phyloP scores from a whole-genome alignment of 2,797 vertebrate species.

The Avahi laniger region DNA sequence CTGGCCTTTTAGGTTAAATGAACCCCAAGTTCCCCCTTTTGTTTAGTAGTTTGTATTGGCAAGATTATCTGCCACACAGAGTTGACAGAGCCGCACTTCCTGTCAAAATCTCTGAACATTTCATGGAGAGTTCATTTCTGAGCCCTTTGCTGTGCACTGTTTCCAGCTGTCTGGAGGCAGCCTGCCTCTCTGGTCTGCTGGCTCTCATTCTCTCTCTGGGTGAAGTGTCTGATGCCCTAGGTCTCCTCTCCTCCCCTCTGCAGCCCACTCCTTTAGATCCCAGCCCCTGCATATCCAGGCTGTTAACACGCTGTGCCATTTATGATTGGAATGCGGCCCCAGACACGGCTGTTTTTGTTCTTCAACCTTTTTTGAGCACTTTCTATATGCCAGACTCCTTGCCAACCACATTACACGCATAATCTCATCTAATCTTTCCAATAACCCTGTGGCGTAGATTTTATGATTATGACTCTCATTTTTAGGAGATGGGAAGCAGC shows the following conservation, averaged over 20 bases:
- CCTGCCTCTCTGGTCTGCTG: neutral
- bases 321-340: neutral
- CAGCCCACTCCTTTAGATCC: neutral
- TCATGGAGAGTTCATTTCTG: neutral
- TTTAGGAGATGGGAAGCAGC: constrained; percentile 38
- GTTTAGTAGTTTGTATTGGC: neutral
- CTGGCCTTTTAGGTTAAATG: neutral
- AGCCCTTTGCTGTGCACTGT: neutral
- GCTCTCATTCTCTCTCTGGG: neutral
- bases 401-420: neutral
- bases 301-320: neutral
- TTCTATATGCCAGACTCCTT: neutral
- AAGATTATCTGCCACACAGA: neutral
- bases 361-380: constrained; percentile 42
- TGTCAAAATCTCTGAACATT: neutral
- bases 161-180: neutral
- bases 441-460: neutral
- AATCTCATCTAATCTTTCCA: neutral
- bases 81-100: neutral
- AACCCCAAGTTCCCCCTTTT: neutral
- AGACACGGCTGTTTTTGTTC: neutral
- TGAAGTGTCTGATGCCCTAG: neutral
- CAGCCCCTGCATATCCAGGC: neutral
- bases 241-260: neutral
- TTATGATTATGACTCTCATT: constrained; percentile 48